Evolutionary conservation across 2,888 invertebrate genomes (phyloP).

Genomic region (Apodemia duryi): DNA sequence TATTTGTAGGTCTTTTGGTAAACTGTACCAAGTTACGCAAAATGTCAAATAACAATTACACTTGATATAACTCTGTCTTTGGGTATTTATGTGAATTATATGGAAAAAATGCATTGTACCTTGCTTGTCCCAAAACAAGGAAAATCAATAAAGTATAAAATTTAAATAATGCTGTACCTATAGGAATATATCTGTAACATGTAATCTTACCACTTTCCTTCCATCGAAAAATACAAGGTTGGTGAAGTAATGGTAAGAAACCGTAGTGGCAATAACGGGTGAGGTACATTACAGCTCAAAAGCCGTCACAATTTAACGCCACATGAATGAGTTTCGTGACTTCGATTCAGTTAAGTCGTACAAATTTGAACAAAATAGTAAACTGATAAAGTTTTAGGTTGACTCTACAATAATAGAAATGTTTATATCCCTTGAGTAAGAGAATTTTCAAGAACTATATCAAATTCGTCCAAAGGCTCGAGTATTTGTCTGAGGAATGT

Average conservation of each 20-base stretch:
- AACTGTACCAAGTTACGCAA: too few relatives aligned
- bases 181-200: neutral
- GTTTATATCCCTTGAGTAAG: constrained; percentile 82
- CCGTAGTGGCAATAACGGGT: neutral
- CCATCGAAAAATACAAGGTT: neutral
- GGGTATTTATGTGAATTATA: too few relatives aligned
- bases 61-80: too few relatives aligned
- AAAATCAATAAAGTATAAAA: neutral
- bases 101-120: too few relatives aligned
- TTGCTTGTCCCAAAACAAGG: neutral
- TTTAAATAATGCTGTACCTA: neutral
- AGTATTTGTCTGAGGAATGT: constrained; percentile 95
- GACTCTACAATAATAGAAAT: neutral
- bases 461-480: constrained; percentile 92
- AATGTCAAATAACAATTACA: too few relatives aligned
- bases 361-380: neutral
- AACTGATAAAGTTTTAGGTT: neutral
- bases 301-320: neutral
- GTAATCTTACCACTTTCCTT: neutral
- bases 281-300: neutral
- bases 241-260: neutral
- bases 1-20: too few relatives aligned
- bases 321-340: neutral
- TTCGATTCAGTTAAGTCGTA: neutral
- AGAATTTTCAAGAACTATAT: constrained; percentile 91